phyloP scores from a whole-genome alignment of 2,113 vertebrate genomes.

The Mustelus asterias region DNA sequence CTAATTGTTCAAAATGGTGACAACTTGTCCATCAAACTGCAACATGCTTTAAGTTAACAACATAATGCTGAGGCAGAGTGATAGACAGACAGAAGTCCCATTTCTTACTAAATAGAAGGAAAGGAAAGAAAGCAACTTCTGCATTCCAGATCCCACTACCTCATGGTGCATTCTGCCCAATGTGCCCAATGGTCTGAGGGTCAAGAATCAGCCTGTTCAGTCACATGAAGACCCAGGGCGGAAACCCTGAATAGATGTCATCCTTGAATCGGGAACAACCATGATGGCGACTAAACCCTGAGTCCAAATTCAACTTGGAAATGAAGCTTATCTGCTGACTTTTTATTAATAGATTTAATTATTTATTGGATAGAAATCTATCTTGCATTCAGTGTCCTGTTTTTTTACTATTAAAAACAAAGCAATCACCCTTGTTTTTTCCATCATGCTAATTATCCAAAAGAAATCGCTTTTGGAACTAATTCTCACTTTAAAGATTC shows the following conservation, averaged over 20 bases:
- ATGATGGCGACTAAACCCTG: background rate
- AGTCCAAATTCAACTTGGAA: background rate
- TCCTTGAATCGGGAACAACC: background rate
- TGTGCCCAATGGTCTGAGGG: background rate
- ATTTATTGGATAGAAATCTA: background rate
- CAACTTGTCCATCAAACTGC: background rate
- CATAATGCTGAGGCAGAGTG: background rate
- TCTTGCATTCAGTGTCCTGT: background rate
- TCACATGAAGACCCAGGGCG: background rate
- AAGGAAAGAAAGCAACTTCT: background rate
- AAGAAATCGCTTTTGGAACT: background rate
- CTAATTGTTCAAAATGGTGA: background rate
- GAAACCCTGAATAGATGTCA: background rate
- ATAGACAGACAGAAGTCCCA: too few relatives aligned
- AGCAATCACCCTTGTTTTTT: background rate
- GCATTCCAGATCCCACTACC: background rate
- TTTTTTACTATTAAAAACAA: background rate
- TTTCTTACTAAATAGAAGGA: too few relatives aligned
- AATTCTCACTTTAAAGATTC: background rate
- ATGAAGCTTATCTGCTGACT: background rate
- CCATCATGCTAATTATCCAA: background rate
- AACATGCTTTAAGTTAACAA: background rate
- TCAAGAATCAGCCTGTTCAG: background rate
- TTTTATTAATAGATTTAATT: background rate
- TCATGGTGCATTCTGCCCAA: background rate